Evolutionary conservation across 1,140 invertebrate genomes (phyloP).

Genomic region (Fopius arisanus): DNA sequence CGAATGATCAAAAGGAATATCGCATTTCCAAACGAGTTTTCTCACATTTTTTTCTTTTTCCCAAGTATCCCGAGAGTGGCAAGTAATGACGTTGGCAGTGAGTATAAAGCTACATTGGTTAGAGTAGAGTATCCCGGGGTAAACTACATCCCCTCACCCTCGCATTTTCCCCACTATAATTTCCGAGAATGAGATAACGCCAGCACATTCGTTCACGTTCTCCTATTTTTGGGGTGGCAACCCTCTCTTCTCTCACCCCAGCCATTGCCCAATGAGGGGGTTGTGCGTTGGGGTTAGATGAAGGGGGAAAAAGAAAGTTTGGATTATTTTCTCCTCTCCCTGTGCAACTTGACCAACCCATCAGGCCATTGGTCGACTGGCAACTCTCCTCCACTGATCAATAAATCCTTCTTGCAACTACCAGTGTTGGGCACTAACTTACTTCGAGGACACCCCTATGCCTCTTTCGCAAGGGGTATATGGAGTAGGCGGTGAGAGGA

Average conservation of each 20-base stretch:
- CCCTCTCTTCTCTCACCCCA: constrained; percentile 47
- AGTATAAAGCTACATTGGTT: background rate
- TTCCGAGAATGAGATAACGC: constrained; percentile 60
- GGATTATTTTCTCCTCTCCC: constrained; percentile 18
- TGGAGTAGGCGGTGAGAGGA: constrained; percentile 20
- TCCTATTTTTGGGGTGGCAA: constrained; percentile 40
- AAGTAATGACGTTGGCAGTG: background rate
- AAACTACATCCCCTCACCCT: constrained; percentile 37
- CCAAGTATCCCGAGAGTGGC: background rate
- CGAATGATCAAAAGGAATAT: constrained; percentile 46
- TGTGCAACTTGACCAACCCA: constrained; percentile 32
- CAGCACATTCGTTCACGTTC: background rate
- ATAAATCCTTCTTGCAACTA: constrained; percentile 58
- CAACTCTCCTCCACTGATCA: constrained; percentile 52
- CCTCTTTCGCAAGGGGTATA: background rate
- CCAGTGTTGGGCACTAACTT: constrained; percentile 14
- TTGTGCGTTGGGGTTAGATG: constrained; percentile 43
- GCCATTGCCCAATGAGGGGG: background rate
- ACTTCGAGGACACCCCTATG: constrained; percentile 13
- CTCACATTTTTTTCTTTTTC: background rate
- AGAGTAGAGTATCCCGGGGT: background rate
- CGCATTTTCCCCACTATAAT: constrained; percentile 54
- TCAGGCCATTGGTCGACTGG: constrained; percentile 24
- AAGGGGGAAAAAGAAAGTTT: background rate
- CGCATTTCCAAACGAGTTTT: constrained; percentile 33